Evolutionary conservation across 2,113 vertebrate species (phyloP).

Genomic region (Vimba vimba): DNA sequence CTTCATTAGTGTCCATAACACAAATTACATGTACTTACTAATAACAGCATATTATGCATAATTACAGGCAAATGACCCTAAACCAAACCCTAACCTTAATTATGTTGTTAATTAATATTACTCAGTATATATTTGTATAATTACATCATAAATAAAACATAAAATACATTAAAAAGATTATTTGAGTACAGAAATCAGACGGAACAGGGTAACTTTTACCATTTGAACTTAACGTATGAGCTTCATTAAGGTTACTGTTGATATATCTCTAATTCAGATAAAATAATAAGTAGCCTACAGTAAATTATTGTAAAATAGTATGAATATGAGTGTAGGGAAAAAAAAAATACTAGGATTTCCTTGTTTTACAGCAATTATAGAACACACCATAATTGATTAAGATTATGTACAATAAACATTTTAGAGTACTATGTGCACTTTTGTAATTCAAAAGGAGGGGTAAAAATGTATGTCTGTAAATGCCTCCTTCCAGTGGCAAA

Average conservation of each 20-base stretch:
- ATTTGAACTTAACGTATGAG: background rate
- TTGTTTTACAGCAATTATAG: background rate
- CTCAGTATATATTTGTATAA: too few species aligned
- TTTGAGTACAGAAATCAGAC: background rate
- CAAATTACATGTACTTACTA: too few species aligned
- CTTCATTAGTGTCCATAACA: too few species aligned
- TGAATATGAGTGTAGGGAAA: background rate
- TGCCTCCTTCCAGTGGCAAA: constrained; percentile 39
- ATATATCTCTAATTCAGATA: background rate
- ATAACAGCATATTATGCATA: too few species aligned
- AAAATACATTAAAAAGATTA: background rate
- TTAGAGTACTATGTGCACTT: background rate
- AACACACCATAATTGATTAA: background rate
- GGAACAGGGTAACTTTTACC: background rate
- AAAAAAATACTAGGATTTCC: background rate
- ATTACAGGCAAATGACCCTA: too few species aligned
- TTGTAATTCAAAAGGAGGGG: background rate
- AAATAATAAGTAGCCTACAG: background rate
- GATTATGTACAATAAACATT: background rate
- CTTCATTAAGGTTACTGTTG: background rate
- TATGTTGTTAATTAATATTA: too few species aligned
- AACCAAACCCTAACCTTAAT: too few species aligned
- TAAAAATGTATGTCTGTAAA: constrained; percentile 29
- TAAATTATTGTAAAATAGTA: background rate
- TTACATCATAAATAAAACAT: too few species aligned